Conservation (phyloP, 2,113 vertebrate species). For the Alosa alosa region DNA sequence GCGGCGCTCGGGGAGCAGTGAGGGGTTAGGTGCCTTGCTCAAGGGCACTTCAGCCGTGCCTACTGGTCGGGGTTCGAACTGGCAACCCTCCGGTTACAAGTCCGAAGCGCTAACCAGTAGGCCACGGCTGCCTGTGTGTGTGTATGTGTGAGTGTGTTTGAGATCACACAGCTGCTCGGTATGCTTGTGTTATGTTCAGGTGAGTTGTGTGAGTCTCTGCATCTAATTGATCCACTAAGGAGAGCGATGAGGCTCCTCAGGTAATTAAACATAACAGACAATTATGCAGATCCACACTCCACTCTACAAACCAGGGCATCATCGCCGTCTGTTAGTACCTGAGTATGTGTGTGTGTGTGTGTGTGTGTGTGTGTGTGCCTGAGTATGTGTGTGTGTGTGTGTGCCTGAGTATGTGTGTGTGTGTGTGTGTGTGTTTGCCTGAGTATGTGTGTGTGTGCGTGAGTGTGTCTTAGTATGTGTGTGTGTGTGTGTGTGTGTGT, state of each 20-base stretch:
- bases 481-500: too few species aligned
- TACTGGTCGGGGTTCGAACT: too few species aligned
- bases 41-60: too few species aligned
- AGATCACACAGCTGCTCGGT: conserved; percentile 22
- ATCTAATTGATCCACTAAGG: conserved; percentile 67
- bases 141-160: neutral
- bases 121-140: too few species aligned
- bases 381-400: neutral
- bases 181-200: conserved; percentile 1
- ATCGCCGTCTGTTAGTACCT: conserved; percentile 40
- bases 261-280: conserved; percentile 62
- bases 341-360: neutral
- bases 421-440: too few species aligned
- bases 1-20: too few species aligned
- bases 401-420: too few species aligned
- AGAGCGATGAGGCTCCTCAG: conserved; percentile 63
- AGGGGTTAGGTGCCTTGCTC: too few species aligned
- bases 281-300: conserved; percentile 76
- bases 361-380: neutral
- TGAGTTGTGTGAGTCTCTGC: conserved; percentile 39
- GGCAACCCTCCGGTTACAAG: too few species aligned
- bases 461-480: too few species aligned
- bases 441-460: too few species aligned
- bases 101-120: too few species aligned
- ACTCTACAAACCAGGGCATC: conserved; percentile 72